Evolutionary conservation across 2,797 vertebrate genomes (phyloP).

Genomic region (Acropternis orthonyx): DNA sequence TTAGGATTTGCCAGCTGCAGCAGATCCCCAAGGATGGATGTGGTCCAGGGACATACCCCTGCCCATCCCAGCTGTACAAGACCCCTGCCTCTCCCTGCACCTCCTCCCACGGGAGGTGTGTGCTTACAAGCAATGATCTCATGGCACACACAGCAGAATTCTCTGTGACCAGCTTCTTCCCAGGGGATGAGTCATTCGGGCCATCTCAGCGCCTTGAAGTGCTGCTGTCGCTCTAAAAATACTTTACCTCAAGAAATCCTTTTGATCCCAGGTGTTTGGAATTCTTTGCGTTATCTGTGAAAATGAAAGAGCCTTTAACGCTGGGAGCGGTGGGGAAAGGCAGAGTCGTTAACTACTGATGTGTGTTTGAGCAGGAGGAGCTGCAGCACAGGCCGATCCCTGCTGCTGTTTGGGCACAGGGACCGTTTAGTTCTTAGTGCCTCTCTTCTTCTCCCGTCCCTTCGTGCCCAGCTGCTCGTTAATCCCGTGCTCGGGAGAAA

Average conservation of each 20-base stretch:
- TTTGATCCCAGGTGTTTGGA: not conserved
- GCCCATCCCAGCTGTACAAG: accelerated
- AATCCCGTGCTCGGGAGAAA: not conserved
- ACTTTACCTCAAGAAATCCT: not conserved
- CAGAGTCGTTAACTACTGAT: not conserved
- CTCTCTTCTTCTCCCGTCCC: not conserved
- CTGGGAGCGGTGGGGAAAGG: not conserved
- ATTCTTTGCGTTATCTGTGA: not conserved
- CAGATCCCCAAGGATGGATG: accelerated
- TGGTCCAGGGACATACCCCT: not conserved
- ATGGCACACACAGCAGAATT: accelerated
- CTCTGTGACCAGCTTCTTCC: not conserved
- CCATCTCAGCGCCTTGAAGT: not conserved
- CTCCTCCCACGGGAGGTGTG: accelerated
- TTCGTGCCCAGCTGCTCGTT: not conserved
- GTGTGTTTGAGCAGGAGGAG: not conserved
- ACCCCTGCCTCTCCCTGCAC: not conserved
- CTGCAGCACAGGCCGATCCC: accelerated
- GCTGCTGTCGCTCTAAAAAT: not conserved
- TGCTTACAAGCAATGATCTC: accelerated
- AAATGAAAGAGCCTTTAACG: not conserved
- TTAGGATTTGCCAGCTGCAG: not conserved
- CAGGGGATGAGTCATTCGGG: not conserved
- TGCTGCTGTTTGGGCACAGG: not conserved
- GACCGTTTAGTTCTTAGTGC: no score